A percentile compares a stretch with the other conserved stretches of the same genome.
phyloP scores from a whole-genome alignment of 1,140 invertebrate species.

The Danaus plexippus region DNA sequence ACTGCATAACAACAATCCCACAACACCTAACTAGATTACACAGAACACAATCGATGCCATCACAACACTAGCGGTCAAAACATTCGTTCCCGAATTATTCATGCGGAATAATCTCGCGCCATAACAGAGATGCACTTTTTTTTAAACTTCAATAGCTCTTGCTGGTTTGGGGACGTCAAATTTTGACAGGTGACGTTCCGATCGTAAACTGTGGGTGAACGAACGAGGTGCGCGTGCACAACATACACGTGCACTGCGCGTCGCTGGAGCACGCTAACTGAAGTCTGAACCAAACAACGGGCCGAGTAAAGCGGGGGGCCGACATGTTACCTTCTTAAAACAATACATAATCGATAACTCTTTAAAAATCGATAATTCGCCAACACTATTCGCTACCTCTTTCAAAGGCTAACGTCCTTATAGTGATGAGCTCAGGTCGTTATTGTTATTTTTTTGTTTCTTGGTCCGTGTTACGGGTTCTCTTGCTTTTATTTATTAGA shows the following conservation, averaged over 20 bases:
- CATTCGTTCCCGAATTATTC: slow-evolving; percentile 37
- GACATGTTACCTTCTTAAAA: slow-evolving; percentile 44
- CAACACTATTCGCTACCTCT: slow-evolving; percentile 36
- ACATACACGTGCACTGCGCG: slow-evolving; percentile 38
- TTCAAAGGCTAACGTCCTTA: slow-evolving; percentile 23
- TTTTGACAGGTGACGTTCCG: slow-evolving; percentile 55
- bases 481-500: too few species aligned
- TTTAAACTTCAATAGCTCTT: slow-evolving; percentile 26
- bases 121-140: slow-evolving; percentile 24
- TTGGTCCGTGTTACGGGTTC: too few species aligned
- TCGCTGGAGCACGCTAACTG: slow-evolving; percentile 46
- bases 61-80: slow-evolving; percentile 56
- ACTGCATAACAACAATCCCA: slow-evolving; percentile 51
- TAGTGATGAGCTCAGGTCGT: neutral
- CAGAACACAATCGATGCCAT: slow-evolving; percentile 42
- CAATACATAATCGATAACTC: slow-evolving; percentile 55
- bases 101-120: slow-evolving; percentile 32
- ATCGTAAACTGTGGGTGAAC: slow-evolving; percentile 53
- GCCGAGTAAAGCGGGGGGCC: slow-evolving; percentile 45
- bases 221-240: slow-evolving; percentile 42
- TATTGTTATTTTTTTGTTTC: too few species aligned
- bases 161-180: slow-evolving; percentile 53
- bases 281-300: slow-evolving; percentile 15
- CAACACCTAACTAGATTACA: slow-evolving; percentile 35
- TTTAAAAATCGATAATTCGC: slow-evolving; percentile 41